A percentile compares a stretch with the other conserved stretches of the same genome.
phyloP scores from a whole-genome alignment of 2,113 vertebrate species.

The Oreochromis aureus region DNA sequence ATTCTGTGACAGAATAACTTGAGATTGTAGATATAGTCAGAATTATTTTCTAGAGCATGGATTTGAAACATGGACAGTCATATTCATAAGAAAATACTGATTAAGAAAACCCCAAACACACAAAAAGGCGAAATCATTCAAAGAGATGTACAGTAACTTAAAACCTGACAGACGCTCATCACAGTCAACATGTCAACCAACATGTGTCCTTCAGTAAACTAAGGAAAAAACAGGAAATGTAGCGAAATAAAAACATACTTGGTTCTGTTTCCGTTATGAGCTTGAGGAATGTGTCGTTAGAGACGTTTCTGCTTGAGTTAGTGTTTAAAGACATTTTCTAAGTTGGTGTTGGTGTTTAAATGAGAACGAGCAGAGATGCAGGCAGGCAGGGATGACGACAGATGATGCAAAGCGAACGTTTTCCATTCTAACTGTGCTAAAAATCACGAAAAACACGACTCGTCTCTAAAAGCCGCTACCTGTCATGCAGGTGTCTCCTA shows the following conservation, averaged over 20 bases:
- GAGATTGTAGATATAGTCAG: conserved; percentile 55
- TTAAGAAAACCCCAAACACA: background rate
- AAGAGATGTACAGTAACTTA: background rate
- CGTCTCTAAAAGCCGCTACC: conserved; percentile 54
- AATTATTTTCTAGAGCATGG: conserved; percentile 17
- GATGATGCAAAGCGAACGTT: background rate
- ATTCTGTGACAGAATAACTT: conserved; percentile 41
- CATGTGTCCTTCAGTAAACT: conserved; percentile 13
- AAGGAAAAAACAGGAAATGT: background rate
- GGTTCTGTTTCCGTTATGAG: conserved; percentile 17
- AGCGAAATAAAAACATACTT: conserved; percentile 4
- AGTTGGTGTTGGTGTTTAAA: background rate
- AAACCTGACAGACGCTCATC: background rate
- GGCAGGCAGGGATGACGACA: background rate
- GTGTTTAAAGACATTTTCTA: background rate
- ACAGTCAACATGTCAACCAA: background rate
- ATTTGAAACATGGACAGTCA: background rate
- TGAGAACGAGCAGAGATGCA: background rate
- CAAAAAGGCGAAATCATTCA: background rate
- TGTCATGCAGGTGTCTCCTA: conserved; percentile 59
- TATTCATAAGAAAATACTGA: background rate
- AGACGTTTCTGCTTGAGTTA: conserved; percentile 7
- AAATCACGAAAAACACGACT: conserved; percentile 34
- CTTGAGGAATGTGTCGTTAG: conserved; percentile 52
- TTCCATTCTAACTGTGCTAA: conserved; percentile 42